Evolutionary conservation across 2,113 vertebrate genomes (phyloP).

Genomic region (Fregetta grallaria): DNA sequence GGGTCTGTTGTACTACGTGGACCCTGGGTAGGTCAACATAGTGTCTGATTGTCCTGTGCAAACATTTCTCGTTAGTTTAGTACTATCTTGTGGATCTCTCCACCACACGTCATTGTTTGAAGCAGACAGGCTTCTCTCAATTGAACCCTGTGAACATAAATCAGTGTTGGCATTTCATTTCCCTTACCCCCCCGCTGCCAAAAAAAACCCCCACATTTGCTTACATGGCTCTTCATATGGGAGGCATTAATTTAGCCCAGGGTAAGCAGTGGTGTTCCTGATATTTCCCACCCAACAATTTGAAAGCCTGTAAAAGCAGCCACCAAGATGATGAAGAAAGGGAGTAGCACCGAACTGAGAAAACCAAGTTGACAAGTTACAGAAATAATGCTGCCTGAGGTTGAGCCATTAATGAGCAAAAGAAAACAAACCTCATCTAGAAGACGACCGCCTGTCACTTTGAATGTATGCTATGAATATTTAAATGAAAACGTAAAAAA

Average conservation of each 20-base stretch:
- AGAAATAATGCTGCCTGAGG: constrained; percentile 28
- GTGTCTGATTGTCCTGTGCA: background rate
- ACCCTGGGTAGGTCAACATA: background rate
- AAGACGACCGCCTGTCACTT: constrained; percentile 5
- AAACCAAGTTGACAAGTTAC: background rate
- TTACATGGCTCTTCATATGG: background rate
- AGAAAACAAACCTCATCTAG: constrained; percentile 19
- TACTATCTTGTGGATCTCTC: background rate
- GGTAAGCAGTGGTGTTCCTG: constrained; percentile 74
- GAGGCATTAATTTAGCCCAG: constrained; percentile 26
- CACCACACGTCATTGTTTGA: background rate
- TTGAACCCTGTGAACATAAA: background rate
- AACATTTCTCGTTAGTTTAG: background rate
- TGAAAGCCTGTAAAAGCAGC: constrained; percentile 18
- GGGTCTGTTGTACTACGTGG: background rate
- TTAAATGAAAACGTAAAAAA: constrained; percentile 23
- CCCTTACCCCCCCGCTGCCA: background rate
- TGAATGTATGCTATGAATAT: constrained; percentile 13
- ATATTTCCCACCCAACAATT: constrained; percentile 20
- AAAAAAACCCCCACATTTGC: background rate
- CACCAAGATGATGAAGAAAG: background rate
- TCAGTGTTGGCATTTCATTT: constrained; percentile 50
- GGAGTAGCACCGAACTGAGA: background rate
- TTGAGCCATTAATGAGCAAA: constrained; percentile 26
- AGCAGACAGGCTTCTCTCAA: background rate